A percentile compares a stretch with the other conserved stretches of the same genome.
Conservation (phyloP, 35 echinoderm and acorn worm genomes). For the Eucidaris tribuloides region DNA sequence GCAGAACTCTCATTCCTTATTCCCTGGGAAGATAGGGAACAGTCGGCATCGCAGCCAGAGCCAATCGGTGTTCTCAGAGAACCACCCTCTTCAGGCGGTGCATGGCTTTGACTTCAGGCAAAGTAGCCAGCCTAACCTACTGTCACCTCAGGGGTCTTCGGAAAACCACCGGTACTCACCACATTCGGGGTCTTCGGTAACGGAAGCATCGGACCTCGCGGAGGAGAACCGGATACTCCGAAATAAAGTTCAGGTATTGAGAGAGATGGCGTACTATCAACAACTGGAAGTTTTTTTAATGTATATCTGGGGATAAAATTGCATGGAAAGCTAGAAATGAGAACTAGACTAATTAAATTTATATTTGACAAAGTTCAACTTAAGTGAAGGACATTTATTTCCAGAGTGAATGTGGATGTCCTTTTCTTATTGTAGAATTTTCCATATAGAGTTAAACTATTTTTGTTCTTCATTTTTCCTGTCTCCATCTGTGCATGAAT, state of each 20-base stretch:
- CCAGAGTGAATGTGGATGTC: no score
- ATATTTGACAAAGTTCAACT: no score
- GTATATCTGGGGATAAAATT: no score
- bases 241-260: constrained; percentile 34
- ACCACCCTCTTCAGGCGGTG: not conserved
- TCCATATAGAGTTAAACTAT: no score
- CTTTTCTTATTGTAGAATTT: no score
- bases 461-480: no score
- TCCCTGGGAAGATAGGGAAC: constrained; percentile 1
- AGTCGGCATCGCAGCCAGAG: constrained; percentile 12
- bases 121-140: not conserved
- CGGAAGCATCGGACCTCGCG: not conserved
- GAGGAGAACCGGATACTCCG: constrained; percentile 9
- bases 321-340: no score
- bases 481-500: no score
- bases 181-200: not conserved
- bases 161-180: not conserved
- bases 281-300: no score
- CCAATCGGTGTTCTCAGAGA: not conserved
- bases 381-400: no score
- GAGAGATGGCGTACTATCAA: no score
- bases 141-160: not conserved
- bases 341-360: no score
- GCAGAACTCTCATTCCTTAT: not conserved
- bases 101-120: not conserved